Evolutionary conservation across 92 coral and sea anemone genomes (phyloP), one percentile per base, ranked within the genome.

Genomic region (Umimayanthus kanabou): DNA sequence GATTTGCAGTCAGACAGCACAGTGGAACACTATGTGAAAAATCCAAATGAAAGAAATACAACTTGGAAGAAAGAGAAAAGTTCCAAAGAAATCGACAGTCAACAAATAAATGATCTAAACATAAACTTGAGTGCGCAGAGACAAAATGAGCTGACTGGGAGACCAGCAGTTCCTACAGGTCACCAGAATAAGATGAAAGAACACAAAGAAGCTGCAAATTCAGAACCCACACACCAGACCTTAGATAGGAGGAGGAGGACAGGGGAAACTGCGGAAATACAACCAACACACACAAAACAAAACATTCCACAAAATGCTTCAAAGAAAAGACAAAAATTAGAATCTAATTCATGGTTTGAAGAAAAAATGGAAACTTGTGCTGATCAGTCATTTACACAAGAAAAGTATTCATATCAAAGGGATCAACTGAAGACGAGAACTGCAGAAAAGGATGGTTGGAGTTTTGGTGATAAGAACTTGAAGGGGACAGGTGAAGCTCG

Each of bases 311-410:
- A 49, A 11, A 28, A 6, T 16, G 9, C 15, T n/a, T 33, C 79
- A 14, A 47, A 45, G 55, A 71, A 70, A 83, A 83, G 39, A 14
- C 28, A 42, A 43, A n/a, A 13, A 2, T 33, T 30, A 43, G 15
- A 43, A 33, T 14, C 39, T 29, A 45, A 83, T 83, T 50, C 45
- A 15, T 72, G 37, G 61, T 29, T 69, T 69, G 87, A 83, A n/a
- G 43, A 83, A 70, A 66, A 70, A 71, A 43, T 49, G n/a, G 23
- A 83, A 45, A 39, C 6, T 7, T 70, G 23, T 0, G 43, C 30
- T 45, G 39, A 50, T 71, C 25, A 49, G 16, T 16, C 57, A 14
- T n/a, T 29, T 70, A 14, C 66, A 6, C 65, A n/a, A 13, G 43
- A 13, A 9, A 65, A 61, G 6, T 8, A 23, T 65, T 9, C 61